phyloP scores from a whole-genome alignment of 2,113 vertebrate species.

The Macrotis lagotis region DNA sequence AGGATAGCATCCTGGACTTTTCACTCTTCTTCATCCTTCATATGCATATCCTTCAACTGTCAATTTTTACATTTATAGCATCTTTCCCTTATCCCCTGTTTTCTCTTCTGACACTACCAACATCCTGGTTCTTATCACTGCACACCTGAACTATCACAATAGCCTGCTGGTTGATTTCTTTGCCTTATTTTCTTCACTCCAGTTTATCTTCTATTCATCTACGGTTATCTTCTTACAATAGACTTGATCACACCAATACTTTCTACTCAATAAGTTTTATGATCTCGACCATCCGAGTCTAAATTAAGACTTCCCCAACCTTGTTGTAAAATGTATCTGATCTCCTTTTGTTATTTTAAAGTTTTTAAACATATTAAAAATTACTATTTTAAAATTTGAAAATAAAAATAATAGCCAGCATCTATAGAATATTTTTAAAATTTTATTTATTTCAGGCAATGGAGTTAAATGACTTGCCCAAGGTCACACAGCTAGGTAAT shows the following conservation, averaged over 20 bases:
- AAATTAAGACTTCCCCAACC: background rate
- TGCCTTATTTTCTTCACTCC: background rate
- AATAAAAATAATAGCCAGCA: background rate
- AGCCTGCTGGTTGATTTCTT: background rate
- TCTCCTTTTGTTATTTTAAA: no score
- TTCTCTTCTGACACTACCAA: background rate
- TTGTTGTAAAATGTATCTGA: background rate
- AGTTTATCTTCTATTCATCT: no score
- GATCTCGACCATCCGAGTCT: background rate
- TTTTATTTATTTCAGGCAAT: no score
- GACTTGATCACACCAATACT: background rate
- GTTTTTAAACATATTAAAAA: no score
- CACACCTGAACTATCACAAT: background rate
- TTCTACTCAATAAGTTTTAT: background rate
- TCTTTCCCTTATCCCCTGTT: background rate
- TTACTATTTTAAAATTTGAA: no score
- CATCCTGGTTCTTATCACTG: background rate
- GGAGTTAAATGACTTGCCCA: no score
- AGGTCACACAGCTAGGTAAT: no score
- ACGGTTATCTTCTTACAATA: background rate
- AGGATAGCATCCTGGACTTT: background rate
- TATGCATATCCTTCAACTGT: background rate
- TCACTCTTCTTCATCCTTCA: background rate
- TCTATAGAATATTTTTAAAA: no score
- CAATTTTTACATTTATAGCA: background rate